Conservation (phyloP, 1,140 invertebrate genomes). For the Drosophila willistoni region DNA sequence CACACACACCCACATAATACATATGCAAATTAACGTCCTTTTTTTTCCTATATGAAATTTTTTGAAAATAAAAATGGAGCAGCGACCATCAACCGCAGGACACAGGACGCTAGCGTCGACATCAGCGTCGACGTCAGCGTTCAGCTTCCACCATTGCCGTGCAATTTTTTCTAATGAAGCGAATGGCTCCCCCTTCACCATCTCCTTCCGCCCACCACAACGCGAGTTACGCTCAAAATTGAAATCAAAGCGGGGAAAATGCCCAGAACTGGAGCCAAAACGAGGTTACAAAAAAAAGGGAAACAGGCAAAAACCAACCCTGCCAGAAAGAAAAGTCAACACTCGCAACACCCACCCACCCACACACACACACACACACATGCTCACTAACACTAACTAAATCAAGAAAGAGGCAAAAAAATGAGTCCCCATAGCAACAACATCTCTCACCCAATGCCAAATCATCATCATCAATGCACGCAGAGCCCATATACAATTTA, state of each 20-base stretch:
- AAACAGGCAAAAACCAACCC: constrained; percentile 9
- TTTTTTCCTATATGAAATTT: background rate
- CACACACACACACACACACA: background rate
- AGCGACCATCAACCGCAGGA: constrained; percentile 62
- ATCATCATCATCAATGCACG: constrained; percentile 32
- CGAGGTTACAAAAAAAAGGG: constrained; percentile 16
- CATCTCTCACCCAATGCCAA: constrained; percentile 68
- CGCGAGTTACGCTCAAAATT: constrained; percentile 56
- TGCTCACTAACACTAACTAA: constrained; percentile 29
- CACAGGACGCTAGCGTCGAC: constrained; percentile 18
- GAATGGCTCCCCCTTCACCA: background rate
- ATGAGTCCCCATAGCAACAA: constrained; percentile 56
- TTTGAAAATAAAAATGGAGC: constrained; percentile 78
- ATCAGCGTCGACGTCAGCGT: constrained; percentile 26
- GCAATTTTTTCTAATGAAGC: constrained; percentile 71
- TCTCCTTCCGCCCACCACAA: background rate
- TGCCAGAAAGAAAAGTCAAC: background rate
- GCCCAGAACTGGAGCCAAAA: constrained; percentile 24
- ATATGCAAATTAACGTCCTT: constrained; percentile 71
- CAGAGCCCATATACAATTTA: constrained; percentile 54
- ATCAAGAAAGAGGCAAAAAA: constrained; percentile 36
- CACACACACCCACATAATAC: constrained; percentile 29
- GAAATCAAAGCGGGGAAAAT: constrained; percentile 58
- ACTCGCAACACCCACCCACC: background rate
- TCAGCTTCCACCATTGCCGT: constrained; percentile 27